Percentiles rank a stretch among this genome's conserved stretches.
Evolutionary conservation across 2,113 vertebrate species (phyloP).

Genomic region (Corythoichthys haematopterus): DNA sequence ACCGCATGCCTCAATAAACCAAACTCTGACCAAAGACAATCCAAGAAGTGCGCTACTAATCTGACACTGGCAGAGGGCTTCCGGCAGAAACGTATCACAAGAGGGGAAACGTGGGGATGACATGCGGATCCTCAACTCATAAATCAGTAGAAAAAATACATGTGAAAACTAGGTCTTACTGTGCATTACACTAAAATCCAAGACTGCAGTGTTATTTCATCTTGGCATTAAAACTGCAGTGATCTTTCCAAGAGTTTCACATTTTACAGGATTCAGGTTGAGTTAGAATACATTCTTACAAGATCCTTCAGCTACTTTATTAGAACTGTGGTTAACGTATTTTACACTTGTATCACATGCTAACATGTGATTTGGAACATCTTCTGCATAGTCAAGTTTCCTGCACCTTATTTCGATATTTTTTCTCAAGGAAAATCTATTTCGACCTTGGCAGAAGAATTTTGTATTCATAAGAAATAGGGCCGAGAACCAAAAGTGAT

Average conservation of each 20-base stretch:
- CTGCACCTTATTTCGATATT: no score
- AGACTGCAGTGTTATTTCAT: conserved; percentile 55
- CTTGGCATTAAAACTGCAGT: conserved; percentile 54
- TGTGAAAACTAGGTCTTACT: conserved; percentile 48
- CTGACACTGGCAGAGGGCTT: conserved; percentile 53
- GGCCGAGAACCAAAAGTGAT: no score
- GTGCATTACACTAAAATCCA: conserved; percentile 45
- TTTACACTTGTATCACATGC: no score
- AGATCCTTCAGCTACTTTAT: neutral
- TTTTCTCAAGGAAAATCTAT: no score
- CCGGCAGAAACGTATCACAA: conserved; percentile 34
- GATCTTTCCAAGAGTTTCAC: conserved; percentile 39
- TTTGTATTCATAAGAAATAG: no score
- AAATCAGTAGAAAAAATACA: conserved; percentile 63
- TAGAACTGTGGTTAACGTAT: no score
- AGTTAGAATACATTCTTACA: conserved; percentile 7
- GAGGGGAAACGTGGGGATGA: conserved; percentile 46
- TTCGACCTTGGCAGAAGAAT: no score
- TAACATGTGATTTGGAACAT: no score
- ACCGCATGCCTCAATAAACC: conserved; percentile 69
- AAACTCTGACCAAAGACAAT: conserved; percentile 62
- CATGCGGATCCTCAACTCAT: conserved; percentile 41
- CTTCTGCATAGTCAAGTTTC: no score
- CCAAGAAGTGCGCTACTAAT: conserved; percentile 51
- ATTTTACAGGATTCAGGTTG: conserved; percentile 11